phyloP scores from a whole-genome alignment of 2,797 vertebrate species.

The Brachyrhaphis roseni region DNA sequence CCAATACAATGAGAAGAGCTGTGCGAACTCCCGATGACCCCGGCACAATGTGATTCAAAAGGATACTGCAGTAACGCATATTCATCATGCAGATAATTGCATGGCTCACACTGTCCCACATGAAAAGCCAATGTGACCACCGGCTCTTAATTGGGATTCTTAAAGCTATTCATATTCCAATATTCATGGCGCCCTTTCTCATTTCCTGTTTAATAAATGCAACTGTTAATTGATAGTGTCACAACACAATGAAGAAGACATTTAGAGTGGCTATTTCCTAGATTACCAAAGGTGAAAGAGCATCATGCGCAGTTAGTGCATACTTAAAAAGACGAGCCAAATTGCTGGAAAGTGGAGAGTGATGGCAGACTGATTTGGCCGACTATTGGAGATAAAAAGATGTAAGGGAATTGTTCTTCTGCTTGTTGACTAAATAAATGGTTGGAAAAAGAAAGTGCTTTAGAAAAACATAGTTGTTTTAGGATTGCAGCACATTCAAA shows the following conservation, averaged over 20 bases:
- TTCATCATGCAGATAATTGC: slow-evolving; percentile 76
- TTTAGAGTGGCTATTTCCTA: slow-evolving; percentile 55
- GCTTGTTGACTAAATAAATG: slow-evolving; percentile 4
- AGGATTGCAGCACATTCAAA: background rate
- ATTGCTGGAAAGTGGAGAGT: slow-evolving; percentile 55
- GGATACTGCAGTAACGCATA: slow-evolving; percentile 56
- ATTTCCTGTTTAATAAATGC: slow-evolving; percentile 70
- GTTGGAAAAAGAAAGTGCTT: background rate
- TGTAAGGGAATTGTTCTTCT: slow-evolving; percentile 4
- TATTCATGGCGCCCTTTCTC: slow-evolving; percentile 57
- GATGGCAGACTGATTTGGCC: slow-evolving; percentile 59
- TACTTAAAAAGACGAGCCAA: slow-evolving; percentile 51
- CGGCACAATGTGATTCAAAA: slow-evolving; percentile 55
- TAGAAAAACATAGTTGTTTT: background rate
- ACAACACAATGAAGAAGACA: slow-evolving; percentile 59
- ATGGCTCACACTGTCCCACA: slow-evolving; percentile 53
- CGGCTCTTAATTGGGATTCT: slow-evolving; percentile 66
- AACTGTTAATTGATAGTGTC: slow-evolving; percentile 70
- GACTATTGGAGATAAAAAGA: slow-evolving; percentile 34
- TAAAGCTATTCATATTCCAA: slow-evolving; percentile 60
- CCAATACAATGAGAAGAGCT: slow-evolving; percentile 46
- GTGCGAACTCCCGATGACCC: slow-evolving; percentile 64
- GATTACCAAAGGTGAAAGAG: slow-evolving; percentile 67
- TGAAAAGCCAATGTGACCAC: slow-evolving; percentile 65
- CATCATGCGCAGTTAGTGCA: slow-evolving; percentile 50